phyloP scores from a whole-genome alignment of 2,797 vertebrate species.

The Lagorchestes hirsutus region DNA sequence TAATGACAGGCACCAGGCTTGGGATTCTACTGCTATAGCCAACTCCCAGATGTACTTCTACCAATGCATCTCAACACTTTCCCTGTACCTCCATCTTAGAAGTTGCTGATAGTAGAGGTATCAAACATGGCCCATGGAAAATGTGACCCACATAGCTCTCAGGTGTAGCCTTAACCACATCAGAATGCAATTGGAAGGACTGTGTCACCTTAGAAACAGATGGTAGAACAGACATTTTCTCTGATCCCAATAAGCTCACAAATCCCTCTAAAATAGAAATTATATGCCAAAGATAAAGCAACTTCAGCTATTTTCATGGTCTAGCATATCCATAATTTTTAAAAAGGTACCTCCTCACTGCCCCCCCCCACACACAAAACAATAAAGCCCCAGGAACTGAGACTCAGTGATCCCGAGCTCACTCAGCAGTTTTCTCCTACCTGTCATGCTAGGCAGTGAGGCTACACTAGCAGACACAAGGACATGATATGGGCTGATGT shows the following conservation, averaged over 20 bases:
- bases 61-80: not conserved
- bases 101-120: not conserved
- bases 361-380: not conserved
- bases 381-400: not conserved
- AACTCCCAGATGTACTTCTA: not conserved
- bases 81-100: not conserved
- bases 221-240: not conserved
- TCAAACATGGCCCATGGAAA: not conserved
- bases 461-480: not conserved
- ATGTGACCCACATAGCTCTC: not conserved
- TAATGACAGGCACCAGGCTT: not conserved
- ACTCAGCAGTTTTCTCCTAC: not conserved
- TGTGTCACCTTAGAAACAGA: not conserved
- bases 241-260: not conserved
- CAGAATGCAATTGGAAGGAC: not conserved
- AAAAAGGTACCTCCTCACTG: not conserved
- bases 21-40: too few species aligned
- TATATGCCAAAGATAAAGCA: not conserved
- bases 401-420: not conserved
- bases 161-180: not conserved
- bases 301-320: not conserved
- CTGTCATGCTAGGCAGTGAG: not conserved
- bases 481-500: not conserved
- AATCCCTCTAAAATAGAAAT: not conserved
- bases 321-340: not conserved